Conservation (phyloP, 2,797 vertebrate genomes). For the Melanotaenia trifasciata region DNA sequence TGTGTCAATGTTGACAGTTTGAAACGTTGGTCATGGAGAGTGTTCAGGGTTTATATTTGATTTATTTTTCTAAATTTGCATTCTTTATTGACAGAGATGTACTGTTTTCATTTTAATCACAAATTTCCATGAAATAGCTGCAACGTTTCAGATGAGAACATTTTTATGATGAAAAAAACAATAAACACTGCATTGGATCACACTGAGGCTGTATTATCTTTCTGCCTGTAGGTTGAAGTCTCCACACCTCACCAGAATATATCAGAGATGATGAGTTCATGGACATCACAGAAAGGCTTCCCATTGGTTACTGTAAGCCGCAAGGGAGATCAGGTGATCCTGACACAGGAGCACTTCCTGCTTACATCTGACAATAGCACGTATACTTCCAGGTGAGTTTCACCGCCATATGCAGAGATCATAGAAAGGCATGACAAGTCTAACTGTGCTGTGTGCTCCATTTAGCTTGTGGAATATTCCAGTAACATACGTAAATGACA, state of each 20-base stretch:
- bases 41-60: neutral
- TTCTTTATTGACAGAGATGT: neutral
- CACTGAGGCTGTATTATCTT: neutral
- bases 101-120: neutral
- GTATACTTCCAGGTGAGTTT: conserved; percentile 81
- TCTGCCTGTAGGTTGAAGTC: conserved; percentile 69
- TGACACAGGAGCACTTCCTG: conserved; percentile 91
- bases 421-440: conserved; percentile 17
- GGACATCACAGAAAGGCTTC: conserved; percentile 94
- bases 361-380: conserved; percentile 78
- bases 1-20: neutral
- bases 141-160: neutral
- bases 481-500: conserved; percentile 88
- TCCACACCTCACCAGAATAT: conserved; percentile 83
- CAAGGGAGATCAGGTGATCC: conserved; percentile 80
- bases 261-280: conserved; percentile 92
- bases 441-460: conserved; percentile 26
- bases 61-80: neutral
- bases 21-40: neutral
- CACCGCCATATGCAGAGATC: neutral
- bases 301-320: conserved; percentile 90
- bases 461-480: conserved; percentile 93
- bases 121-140: neutral
- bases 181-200: neutral
- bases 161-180: neutral